Percentiles rank a stretch among this genome's conserved stretches.
These are phyloP conservation scores for Thamnophis sirtalis DNA, from an alignment of 2,113 vertebrate species.

Conservation along the genomic window DNA sequence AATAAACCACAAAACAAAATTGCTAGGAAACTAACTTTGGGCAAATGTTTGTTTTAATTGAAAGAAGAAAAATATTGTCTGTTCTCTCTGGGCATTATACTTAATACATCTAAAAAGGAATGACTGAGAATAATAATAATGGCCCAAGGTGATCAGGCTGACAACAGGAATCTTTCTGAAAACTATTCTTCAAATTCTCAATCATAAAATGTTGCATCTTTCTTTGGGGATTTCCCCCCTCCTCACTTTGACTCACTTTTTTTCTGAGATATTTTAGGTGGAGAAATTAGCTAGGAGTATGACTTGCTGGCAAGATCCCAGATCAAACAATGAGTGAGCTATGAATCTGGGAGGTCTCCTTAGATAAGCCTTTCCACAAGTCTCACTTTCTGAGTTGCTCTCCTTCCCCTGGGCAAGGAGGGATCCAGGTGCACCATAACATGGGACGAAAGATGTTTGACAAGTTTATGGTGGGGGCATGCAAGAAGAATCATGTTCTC, in stretches of 20 bases:
- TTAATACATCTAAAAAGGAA: slow-evolving; percentile 64
- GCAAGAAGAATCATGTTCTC: not conserved
- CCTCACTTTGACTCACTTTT: slow-evolving; percentile 22
- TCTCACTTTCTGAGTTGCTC: not conserved
- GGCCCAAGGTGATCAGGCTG: slow-evolving; percentile 43
- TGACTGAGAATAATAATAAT: slow-evolving; percentile 31
- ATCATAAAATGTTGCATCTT: slow-evolving; percentile 38
- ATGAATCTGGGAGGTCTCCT: not conserved
- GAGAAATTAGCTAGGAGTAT: not conserved
- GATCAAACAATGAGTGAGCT: slow-evolving; percentile 42
- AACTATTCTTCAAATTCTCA: slow-evolving; percentile 56
- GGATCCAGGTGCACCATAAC: not conserved
- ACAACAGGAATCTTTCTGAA: slow-evolving; percentile 40
- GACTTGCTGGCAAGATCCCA: slow-evolving; percentile 26
- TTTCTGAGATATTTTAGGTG: slow-evolving; percentile 38
- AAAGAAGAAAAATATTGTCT: slow-evolving; percentile 46
- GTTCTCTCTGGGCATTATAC: slow-evolving; percentile 51
- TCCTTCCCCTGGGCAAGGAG: not conserved
- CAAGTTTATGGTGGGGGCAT: not conserved
- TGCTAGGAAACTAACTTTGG: slow-evolving; percentile 53
- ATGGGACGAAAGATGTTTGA: not conserved
- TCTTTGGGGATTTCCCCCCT: slow-evolving; percentile 35
- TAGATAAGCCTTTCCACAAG: not conserved
- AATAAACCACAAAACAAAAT: slow-evolving; percentile 58
- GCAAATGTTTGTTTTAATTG: slow-evolving; percentile 60